Evolutionary conservation across 2,888 invertebrate genomes (phyloP), one percentile per base, ranked within the genome.

Genomic region (Heliconius charithonia): DNA sequence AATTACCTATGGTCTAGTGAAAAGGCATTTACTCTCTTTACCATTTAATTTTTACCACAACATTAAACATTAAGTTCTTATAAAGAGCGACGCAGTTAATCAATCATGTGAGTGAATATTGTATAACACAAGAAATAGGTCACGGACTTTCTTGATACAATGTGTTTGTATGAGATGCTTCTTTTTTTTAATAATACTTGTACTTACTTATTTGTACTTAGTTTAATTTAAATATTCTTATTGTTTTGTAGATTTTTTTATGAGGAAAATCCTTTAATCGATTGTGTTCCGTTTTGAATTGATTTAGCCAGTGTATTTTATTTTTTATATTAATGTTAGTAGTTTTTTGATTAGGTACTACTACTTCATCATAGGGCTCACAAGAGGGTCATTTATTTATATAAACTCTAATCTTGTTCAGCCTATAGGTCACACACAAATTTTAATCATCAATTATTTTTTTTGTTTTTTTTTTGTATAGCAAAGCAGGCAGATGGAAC

Each of bases 81-180:
- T 59, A 80, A 79, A 79, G 73, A 74, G 79, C 65, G 67, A 27
- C 69, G 51, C 51, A 37, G 70, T 80, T 79, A 80, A 80, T 80
- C 79, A 80, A 80, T 80, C 79, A 77, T 70, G 37, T 27, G 59
- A 45, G 71, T 75, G 76, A 76, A 79, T 77, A 80, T 77, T 79
- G 65, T 77, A 80, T 80, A 70, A 75, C 66, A 62, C 72, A 78
- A 51, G 75, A 73, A 77, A 37, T 77, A 67, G 77, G 77, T 77
- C 77, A 74, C 59, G 70, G 76, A 25, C 70, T 76, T 62, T 37
- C 66, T 72, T 77, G 16, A 29, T 73, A 73, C 66, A 27, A 56
- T 45, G 63, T n/a, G 27, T 67, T 32, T 32, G 37, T 70, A 37
- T 27, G 45, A 37, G 73, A 29, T 29, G 9, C 27, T 37, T 29